Base-by-base conservation (phyloP, 2,113 vertebrate genomes). In the Perca schrenkii region DNA sequence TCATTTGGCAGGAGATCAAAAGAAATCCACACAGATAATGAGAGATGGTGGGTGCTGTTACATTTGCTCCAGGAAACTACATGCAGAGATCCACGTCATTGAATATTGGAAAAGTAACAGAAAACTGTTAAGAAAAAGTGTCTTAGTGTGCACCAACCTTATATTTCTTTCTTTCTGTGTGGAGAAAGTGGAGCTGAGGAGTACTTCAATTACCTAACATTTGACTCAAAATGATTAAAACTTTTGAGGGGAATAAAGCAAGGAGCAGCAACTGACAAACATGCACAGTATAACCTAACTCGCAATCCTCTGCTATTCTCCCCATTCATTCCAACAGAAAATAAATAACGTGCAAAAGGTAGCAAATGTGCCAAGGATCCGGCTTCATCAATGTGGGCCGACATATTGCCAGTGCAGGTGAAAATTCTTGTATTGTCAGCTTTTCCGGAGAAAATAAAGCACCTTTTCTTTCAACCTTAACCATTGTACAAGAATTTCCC, bases 1-100 rank as follows among this genome's bases (percentile, higher is more conserved):
- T 83, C 63, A 46, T 79, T 66, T 86, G 80, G 86, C 63, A 36
- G 10, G 8, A 68, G 87, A 92, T 85, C 86, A 92, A 82, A 90
- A 61, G 21, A 53, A 82, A 87, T 82, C 60, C 64, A 17, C 71
- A 73, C 40, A 31, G 67, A 63, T 86, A 88, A 86, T 89, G 74
- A 82, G 77, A 68, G n/a, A 50, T 46, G 57, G 49, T 40, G 61
- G 71, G n/a, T 64, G 64, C 46, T 25, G 16, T 12, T 70, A 2
- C 16, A n/a, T 25, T 46, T 3, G 57, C 58, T 67, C 53, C 34
- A 31, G 4, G 65, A 21, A 77, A 7, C 56, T n/a, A 8, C 50
- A 81, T 77, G 68, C 81, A n/a, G 65, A 31, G 22, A 79, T 60
- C 17, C 22, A 72, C 11, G 57, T 22, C 12, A 72, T 22, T 49